These are phyloP conservation scores for Drosophila suzukii DNA, from an alignment of 1,140 invertebrate species.

Conservation along the genomic window DNA sequence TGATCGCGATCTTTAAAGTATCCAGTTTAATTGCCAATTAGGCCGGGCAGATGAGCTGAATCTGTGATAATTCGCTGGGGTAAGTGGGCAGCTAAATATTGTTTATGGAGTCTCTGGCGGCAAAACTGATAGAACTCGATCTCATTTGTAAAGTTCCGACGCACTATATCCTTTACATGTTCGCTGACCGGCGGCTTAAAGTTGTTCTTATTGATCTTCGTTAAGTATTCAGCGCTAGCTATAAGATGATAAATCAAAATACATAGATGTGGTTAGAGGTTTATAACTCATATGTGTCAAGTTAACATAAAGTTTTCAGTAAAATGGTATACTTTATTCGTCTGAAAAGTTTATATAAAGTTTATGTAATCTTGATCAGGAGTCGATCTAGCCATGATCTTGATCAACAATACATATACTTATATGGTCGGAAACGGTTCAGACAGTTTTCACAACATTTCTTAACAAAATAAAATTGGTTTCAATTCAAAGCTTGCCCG, in stretches of 20 bases:
- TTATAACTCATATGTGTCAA: too few relatives aligned
- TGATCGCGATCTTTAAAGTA: not conserved
- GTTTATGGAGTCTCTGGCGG: conserved; percentile 92
- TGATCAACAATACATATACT: too few relatives aligned
- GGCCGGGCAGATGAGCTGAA: conserved; percentile 36
- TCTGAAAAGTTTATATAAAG: too few relatives aligned
- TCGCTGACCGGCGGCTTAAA: conserved; percentile 95
- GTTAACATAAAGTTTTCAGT: too few relatives aligned
- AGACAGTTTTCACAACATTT: too few relatives aligned
- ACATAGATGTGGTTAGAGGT: not conserved
- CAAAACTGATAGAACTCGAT: conserved; percentile 97
- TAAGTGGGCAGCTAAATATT: conserved; percentile 89
- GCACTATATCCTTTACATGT: conserved; percentile 93
- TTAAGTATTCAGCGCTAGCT: conserved; percentile 91
- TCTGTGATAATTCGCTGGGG: conserved; percentile 77
- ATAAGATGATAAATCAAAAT: conserved; percentile 59
- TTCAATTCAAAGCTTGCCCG: too few relatives aligned
- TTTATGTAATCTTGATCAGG: too few relatives aligned
- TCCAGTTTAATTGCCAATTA: conserved; percentile 37
- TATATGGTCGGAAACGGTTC: too few relatives aligned
- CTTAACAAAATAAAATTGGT: too few relatives aligned
- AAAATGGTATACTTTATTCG: too few relatives aligned
- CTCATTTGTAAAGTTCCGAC: conserved; percentile 94
- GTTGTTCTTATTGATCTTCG: conserved; percentile 92
- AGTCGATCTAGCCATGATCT: too few relatives aligned